phyloP scores from a whole-genome alignment of 2,888 invertebrate genomes.

The Andrena bucephala region DNA sequence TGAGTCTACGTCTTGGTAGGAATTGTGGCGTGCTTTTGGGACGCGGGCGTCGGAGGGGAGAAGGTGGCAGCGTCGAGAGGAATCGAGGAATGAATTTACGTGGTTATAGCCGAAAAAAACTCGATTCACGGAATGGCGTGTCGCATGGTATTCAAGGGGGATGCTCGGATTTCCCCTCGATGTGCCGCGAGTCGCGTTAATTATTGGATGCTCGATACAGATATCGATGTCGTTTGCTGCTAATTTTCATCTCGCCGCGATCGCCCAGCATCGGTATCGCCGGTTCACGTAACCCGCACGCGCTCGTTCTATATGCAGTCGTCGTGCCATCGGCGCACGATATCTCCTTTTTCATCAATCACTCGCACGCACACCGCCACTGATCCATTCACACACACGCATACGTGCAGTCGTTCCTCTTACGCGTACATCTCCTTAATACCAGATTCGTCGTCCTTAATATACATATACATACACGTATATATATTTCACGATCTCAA shows the following conservation, averaged over 20 bases:
- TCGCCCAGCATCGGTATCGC: neutral
- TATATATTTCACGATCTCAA: conserved; percentile 59
- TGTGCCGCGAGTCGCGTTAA: neutral
- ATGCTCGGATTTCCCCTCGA: neutral
- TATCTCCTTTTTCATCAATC: neutral
- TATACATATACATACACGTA: conserved; percentile 24
- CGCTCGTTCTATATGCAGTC: neutral
- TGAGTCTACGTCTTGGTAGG: neutral
- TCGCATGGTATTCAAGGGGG: neutral
- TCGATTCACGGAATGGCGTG: neutral
- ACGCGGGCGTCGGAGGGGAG: neutral
- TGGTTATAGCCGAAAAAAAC: neutral
- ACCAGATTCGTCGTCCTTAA: conserved; percentile 34
- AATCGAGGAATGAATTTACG: conserved; percentile 13
- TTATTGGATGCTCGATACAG: neutral
- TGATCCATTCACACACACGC: neutral
- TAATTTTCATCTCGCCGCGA: conserved; percentile 15
- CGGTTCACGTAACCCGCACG: neutral
- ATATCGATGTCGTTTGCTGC: neutral
- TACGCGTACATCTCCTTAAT: conserved; percentile 27
- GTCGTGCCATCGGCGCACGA: too few species aligned
- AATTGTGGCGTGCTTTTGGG: neutral
- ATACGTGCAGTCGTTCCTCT: neutral
- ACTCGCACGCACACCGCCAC: neutral
- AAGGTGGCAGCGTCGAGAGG: neutral